Evolutionary conservation across 2,888 invertebrate species (phyloP).

Genomic region (Ophion ventricosus): DNA sequence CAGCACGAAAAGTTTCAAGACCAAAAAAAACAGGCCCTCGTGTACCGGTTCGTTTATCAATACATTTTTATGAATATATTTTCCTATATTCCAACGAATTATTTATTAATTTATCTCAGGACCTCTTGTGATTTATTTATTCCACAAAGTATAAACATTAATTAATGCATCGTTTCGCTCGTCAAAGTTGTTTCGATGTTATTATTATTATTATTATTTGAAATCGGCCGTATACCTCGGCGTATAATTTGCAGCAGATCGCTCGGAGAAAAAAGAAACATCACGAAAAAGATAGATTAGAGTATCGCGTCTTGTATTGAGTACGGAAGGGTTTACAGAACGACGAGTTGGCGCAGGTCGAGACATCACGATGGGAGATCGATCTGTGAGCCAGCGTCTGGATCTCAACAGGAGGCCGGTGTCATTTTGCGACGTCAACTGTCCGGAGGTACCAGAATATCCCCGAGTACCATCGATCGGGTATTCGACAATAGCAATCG

Average conservation of each 20-base stretch:
- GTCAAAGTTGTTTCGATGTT: neutral
- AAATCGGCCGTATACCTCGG: neutral
- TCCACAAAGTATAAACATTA: too few species aligned
- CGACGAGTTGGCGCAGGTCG: slow-evolving; percentile 79
- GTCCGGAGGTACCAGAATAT: slow-evolving; percentile 88
- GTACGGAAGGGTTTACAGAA: slow-evolving; percentile 77
- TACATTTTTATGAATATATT: too few species aligned
- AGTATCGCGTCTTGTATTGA: slow-evolving; percentile 63
- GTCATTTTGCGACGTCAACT: slow-evolving; percentile 76
- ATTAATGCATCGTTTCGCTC: too few species aligned
- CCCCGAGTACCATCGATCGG: slow-evolving; percentile 92
- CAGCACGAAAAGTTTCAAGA: too few species aligned
- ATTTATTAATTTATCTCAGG: too few species aligned
- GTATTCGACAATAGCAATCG: slow-evolving; percentile 95
- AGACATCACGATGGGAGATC: slow-evolving; percentile 71
- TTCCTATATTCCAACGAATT: too few species aligned
- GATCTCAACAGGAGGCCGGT: slow-evolving; percentile 70
- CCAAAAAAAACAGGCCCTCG: too few species aligned
- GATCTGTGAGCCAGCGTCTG: slow-evolving; percentile 66
- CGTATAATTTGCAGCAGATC: slow-evolving; percentile 21
- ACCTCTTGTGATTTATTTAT: too few species aligned
- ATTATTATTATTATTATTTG: neutral
- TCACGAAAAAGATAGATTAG: slow-evolving; percentile 39
- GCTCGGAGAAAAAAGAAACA: neutral
- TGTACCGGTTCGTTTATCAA: too few species aligned